phyloP scores from a whole-genome alignment of 2,113 vertebrate species.

The Semnornis frantzii region DNA sequence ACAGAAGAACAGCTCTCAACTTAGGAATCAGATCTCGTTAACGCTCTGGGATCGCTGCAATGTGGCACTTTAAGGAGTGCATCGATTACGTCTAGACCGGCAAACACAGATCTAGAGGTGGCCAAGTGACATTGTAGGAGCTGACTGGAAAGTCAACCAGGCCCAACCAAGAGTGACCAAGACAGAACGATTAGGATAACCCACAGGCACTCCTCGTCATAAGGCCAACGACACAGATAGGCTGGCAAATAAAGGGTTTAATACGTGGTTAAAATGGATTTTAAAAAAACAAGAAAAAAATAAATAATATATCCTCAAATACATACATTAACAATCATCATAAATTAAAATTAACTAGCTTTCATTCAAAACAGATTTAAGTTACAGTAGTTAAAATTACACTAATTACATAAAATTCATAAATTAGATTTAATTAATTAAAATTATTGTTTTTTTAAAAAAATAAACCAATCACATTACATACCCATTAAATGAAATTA shows the following conservation, averaged over 20 bases:
- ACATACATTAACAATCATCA: slow-evolving; percentile 70
- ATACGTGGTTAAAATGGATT: slow-evolving; percentile 97
- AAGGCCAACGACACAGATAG: slow-evolving; percentile 99
- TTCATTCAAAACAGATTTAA: slow-evolving; percentile 64
- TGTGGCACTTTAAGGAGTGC: slow-evolving; percentile 85
- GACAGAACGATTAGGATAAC: slow-evolving; percentile 96
- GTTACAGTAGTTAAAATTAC: slow-evolving; percentile 49
- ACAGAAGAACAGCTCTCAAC: slow-evolving; percentile 86
- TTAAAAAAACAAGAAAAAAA: slow-evolving; percentile 74
- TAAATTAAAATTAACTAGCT: slow-evolving; percentile 68
- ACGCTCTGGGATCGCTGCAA: slow-evolving; percentile 85
- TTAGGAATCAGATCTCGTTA: slow-evolving; percentile 88
- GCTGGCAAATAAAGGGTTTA: slow-evolving; percentile 99
- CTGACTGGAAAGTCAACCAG: slow-evolving; percentile 94
- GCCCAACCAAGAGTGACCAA: slow-evolving; percentile 99
- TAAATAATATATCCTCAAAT: slow-evolving; percentile 75
- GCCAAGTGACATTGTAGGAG: slow-evolving; percentile 91
- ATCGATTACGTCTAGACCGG: slow-evolving; percentile 86
- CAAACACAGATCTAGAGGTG: slow-evolving; percentile 96
- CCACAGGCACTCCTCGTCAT: slow-evolving; percentile 93
- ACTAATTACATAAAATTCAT: slow-evolving; percentile 57
- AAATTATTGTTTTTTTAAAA: slow-evolving; percentile 53
- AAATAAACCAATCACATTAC: slow-evolving; percentile 65
- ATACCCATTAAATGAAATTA: slow-evolving; percentile 72
- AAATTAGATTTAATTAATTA: slow-evolving; percentile 58